These are phyloP conservation scores for Nycticebus coucang DNA, from an alignment of 2,113 vertebrate genomes.

Conservation along the genomic window DNA sequence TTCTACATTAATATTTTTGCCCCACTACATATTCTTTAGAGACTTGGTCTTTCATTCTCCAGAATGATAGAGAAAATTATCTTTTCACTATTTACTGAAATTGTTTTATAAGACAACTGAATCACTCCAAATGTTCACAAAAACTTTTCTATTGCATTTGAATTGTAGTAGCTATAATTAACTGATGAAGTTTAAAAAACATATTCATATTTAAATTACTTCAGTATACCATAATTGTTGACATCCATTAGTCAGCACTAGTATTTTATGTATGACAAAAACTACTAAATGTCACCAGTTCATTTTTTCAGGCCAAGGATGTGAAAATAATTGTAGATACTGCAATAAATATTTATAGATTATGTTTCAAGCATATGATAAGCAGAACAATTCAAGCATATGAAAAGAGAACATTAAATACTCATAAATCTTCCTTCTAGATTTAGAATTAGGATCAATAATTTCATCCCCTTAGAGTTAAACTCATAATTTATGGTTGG, in stretches of 20 bases:
- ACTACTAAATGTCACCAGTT: not conserved
- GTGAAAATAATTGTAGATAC: conserved; percentile 12
- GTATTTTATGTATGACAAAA: conserved; percentile 49
- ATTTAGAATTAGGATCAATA: conserved; percentile 28
- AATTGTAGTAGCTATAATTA: conserved; percentile 29
- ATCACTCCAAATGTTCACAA: not conserved
- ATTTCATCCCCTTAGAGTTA: not conserved
- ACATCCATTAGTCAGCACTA: not conserved
- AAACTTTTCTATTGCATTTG: conserved; percentile 51
- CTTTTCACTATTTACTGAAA: conserved; percentile 1
- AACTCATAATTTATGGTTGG: not conserved
- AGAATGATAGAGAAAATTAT: not conserved
- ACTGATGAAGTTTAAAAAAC: conserved; percentile 3
- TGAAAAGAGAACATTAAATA: not conserved
- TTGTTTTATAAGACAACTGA: no score
- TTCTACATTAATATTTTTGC: not conserved
- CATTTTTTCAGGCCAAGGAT: not conserved
- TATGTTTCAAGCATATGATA: not conserved
- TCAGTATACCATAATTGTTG: conserved; percentile 9
- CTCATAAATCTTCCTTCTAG: not conserved
- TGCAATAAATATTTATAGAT: conserved; percentile 2
- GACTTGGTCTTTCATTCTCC: conserved; percentile 19
- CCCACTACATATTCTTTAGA: not conserved
- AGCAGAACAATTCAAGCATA: not conserved
- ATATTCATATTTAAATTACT: conserved; percentile 39